Evolutionary conservation across 2,888 invertebrate species (phyloP), one percentile per base, ranked within the genome.

Genomic region (Allolobophora icterica): DNA sequence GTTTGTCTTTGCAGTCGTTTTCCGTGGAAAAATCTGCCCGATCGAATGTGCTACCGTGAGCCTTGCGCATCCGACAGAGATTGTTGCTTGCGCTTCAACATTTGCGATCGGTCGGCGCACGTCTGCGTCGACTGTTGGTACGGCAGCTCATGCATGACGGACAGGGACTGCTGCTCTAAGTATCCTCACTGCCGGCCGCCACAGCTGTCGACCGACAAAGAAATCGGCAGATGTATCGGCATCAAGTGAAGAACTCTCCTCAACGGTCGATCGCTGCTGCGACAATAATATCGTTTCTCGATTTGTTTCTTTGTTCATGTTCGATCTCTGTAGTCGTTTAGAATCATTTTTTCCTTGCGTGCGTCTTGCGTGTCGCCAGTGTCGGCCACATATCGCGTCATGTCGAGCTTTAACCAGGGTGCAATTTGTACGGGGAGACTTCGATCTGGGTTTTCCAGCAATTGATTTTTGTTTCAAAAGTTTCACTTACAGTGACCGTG

Each of bases 111-210:
- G 40, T 93, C 93, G 71, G 94, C 94, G 0, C 58, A 71, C 24
- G 92, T 94, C 35, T 95, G 95, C 91, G 94, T 94, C 90, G 94
- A 94, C 92, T 95, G 95, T 91, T 95, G 94, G 95, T 94, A 94
- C 91, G 94, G 94, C 30, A 94, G 94, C 90, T 94, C 94, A 17
- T 95, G 95, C 91, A 92, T 90, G 84, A 92, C 93, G 15, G 93
- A 93, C 84, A 92, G 92, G 34, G 94, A 95, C 92, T 95, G 95
- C 93, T 95, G 95, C 89, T 92, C 93, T 89, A 91, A 93, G 52
- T 95, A 93, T 92, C 94, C 94, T 0, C 92, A 93, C 91, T 94
- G 94, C 92, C 93, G 91, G 15, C 40, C 30, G 30, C 42, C 24
- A 45, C 34, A 40, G 89, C 35, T 42, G 42, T 24, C 89, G 5